A percentile compares a stretch with the other conserved stretches of the same genome.
These are phyloP conservation scores for Alsophila aescularia DNA, from an alignment of 2,888 invertebrate species.

Conservation along the genomic window DNA sequence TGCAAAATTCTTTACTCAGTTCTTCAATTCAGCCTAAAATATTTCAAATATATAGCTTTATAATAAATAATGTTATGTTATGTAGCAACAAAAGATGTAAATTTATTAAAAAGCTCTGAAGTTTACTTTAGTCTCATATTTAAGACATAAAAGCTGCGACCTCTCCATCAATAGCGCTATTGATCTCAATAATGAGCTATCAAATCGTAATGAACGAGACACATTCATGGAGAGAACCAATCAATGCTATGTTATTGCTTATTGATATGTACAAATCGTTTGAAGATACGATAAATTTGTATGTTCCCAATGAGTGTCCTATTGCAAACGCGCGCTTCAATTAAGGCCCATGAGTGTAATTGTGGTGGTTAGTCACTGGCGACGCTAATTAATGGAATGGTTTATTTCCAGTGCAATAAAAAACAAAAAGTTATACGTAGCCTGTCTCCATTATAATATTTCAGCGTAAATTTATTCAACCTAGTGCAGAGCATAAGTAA, in stretches of 20 bases:
- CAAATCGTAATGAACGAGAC: conserved; percentile 19
- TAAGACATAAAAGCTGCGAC: conserved; percentile 8
- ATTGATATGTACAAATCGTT: conserved; percentile 51
- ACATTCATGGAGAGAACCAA: conserved; percentile 31
- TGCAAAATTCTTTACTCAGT: no score
- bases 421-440: not conserved
- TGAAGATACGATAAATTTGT: conserved; percentile 26
- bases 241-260: conserved; percentile 43
- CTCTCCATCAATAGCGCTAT: conserved; percentile 5
- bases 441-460: no score
- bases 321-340: conserved; percentile 70
- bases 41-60: no score
- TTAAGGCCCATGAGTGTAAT: conserved; percentile 75
- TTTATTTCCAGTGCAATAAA: conserved; percentile 33
- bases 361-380: conserved; percentile 50
- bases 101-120: not conserved
- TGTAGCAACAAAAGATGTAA: not conserved
- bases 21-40: no score
- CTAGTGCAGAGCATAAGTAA: no score
- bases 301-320: conserved; percentile 34
- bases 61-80: no score
- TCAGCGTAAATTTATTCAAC: no score
- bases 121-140: not conserved
- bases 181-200: conserved; percentile 24
- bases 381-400: conserved; percentile 38